Conservation (phyloP, 2,888 invertebrate species). For the Synanthedon tipuliformis region DNA sequence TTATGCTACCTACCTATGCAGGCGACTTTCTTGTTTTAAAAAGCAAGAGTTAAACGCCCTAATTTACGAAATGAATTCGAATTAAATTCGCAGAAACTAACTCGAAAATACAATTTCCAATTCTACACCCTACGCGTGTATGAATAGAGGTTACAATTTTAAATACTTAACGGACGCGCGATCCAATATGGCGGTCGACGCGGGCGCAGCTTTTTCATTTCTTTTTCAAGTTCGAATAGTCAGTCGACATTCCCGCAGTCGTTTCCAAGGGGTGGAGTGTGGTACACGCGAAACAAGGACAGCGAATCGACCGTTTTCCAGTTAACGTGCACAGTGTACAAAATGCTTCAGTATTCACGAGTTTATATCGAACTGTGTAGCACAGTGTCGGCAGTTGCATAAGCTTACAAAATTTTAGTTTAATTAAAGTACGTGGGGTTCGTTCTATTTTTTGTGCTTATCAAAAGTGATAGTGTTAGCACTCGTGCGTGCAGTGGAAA, state of each 20-base stretch:
- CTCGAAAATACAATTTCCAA: slow-evolving; percentile 9
- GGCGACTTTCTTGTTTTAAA: slow-evolving; percentile 1
- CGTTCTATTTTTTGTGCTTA: slow-evolving; percentile 9
- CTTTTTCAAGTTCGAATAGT: slow-evolving; percentile 53
- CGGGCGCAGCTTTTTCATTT: slow-evolving; percentile 40
- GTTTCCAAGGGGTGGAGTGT: slow-evolving; percentile 28
- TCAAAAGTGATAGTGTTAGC: slow-evolving; percentile 14
- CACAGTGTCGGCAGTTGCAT: not conserved
- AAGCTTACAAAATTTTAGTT: not conserved
- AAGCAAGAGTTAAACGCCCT: slow-evolving; percentile 9
- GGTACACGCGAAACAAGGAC: slow-evolving; percentile 15
- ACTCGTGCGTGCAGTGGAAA: slow-evolving; percentile 6
- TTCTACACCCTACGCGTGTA: slow-evolving; percentile 9
- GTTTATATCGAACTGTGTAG: not conserved
- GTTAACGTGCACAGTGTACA: not conserved
- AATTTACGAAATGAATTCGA: slow-evolving; percentile 30
- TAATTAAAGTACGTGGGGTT: slow-evolving; percentile 4
- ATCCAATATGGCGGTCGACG: slow-evolving; percentile 42
- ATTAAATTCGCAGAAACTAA: slow-evolving; percentile 27
- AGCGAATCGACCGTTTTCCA: slow-evolving; percentile 3
- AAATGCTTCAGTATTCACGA: not conserved
- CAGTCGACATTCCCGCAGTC: slow-evolving; percentile 31
- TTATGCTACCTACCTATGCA: too few species aligned
- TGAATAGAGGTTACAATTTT: slow-evolving; percentile 7
- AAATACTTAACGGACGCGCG: slow-evolving; percentile 11